Conservation (phyloP, 1,140 invertebrate genomes). For the Drusus annulatus region DNA sequence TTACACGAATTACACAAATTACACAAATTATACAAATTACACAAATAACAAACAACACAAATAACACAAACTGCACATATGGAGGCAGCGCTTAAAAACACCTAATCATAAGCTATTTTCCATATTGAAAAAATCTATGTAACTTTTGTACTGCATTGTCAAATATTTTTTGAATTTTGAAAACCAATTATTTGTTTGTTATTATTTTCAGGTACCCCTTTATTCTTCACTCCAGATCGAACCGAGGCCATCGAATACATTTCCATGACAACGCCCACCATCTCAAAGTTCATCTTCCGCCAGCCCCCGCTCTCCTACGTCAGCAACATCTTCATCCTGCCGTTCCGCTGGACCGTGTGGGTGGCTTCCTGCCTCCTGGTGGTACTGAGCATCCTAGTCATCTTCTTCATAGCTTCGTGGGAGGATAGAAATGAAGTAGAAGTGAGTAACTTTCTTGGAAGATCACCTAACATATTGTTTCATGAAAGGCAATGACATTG, state of each 20-base stretch:
- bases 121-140: no score
- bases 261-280: conserved; percentile 74
- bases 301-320: conserved; percentile 76
- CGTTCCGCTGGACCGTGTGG: conserved; percentile 76
- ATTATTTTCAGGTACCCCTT: conserved; percentile 55
- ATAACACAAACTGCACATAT: no score
- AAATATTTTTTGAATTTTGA: no score
- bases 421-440: conserved; percentile 60
- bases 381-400: conserved; percentile 62
- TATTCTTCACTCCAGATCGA: conserved; percentile 68
- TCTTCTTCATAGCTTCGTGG: conserved; percentile 67
- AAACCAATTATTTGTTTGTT: no score
- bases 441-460: neutral
- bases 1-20: no score
- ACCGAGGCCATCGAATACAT: conserved; percentile 74
- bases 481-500: no score
- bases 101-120: no score
- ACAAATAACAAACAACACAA: no score
- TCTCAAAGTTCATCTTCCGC: conserved; percentile 75
- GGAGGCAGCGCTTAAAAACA: no score
- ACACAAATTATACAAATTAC: no score
- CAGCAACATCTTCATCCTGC: conserved; percentile 76
- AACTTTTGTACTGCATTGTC: no score
- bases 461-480: no score
- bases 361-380: conserved; percentile 69